Conservation (phyloP, 1,140 invertebrate species). For the Bilobella aurantiaca region DNA sequence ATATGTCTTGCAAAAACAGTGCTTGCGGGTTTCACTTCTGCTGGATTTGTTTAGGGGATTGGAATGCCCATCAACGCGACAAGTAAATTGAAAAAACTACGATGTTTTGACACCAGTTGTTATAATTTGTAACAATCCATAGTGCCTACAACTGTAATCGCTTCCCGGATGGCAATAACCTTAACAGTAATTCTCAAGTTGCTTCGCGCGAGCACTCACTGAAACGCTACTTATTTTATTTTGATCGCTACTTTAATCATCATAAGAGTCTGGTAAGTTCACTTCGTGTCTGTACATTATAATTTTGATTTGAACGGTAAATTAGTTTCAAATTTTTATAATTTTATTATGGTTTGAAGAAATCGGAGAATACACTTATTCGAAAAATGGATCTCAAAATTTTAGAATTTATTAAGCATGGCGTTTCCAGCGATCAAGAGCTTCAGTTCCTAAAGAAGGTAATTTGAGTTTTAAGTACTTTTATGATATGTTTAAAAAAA, state of each 20-base stretch:
- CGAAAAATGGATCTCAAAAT: slow-evolving; percentile 53
- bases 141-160: slow-evolving; percentile 18
- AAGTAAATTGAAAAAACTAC: not conserved
- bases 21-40: slow-evolving; percentile 54
- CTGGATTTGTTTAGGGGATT: slow-evolving; percentile 56
- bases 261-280: slow-evolving; percentile 47
- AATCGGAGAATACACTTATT: slow-evolving; percentile 51
- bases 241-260: slow-evolving; percentile 55
- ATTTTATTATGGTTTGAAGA: slow-evolving; percentile 33
- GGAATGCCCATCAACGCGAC: slow-evolving; percentile 49
- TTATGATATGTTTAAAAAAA: too few species aligned
- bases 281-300: too few species aligned
- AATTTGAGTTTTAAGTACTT: slow-evolving; percentile 28
- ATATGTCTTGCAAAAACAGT: slow-evolving; percentile 55
- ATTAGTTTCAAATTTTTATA: too few species aligned
- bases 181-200: not conserved
- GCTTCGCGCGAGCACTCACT: slow-evolving; percentile 35
- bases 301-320: too few species aligned
- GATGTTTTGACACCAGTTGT: not conserved
- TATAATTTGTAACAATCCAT: not conserved
- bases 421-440: slow-evolving; percentile 44
- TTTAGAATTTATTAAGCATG: slow-evolving; percentile 53
- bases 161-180: not conserved
- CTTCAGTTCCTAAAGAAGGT: slow-evolving; percentile 52
- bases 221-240: slow-evolving; percentile 54